Conservation (phyloP, 2,113 vertebrate species). For the Platysteira castanea region DNA sequence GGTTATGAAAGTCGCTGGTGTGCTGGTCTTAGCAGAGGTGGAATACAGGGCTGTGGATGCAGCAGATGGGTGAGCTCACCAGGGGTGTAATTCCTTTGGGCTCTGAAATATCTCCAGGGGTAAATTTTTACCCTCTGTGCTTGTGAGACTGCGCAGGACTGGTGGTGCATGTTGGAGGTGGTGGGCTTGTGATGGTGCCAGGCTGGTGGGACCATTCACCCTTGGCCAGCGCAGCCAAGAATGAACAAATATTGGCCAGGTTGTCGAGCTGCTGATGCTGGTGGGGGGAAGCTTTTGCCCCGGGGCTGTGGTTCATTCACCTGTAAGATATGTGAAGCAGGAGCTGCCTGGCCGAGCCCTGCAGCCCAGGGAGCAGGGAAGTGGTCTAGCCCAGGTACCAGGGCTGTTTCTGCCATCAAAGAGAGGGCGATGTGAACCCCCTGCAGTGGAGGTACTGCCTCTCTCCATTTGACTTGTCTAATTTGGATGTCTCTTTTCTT, state of each 20-base stretch:
- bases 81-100: background rate
- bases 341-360: background rate
- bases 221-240: fast-evolving
- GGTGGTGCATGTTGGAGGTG: background rate
- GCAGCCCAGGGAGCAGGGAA: background rate
- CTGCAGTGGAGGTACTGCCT: background rate
- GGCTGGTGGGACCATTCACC: fast-evolving
- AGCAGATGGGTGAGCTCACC: background rate
- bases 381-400: background rate
- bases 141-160: background rate
- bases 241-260: background rate
- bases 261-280: background rate
- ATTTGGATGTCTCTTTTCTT: background rate
- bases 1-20: background rate
- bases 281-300: background rate
- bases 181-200: background rate
- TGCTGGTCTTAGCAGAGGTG: background rate
- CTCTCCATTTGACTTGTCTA: background rate
- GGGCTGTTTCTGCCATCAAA: background rate
- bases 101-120: background rate
- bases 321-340: background rate
- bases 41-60: background rate
- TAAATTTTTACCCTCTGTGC: background rate
- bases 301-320: fast-evolving
- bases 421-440: background rate